A percentile compares a stretch with the other conserved stretches of the same genome.
phyloP scores from a whole-genome alignment of 2,113 vertebrate species.

The Megaptera novaeangliae region DNA sequence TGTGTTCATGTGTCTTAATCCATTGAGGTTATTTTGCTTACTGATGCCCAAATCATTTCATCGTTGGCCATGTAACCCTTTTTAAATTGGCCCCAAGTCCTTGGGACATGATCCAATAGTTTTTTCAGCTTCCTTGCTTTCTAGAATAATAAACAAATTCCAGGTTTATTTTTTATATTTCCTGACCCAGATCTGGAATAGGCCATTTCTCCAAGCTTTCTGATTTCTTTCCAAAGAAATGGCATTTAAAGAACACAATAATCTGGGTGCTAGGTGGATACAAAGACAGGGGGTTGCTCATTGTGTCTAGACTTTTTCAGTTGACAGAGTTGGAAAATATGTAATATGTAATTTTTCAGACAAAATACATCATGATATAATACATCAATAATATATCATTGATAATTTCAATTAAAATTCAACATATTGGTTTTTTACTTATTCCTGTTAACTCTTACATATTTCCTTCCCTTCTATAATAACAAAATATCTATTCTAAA shows the following conservation, averaged over 20 bases:
- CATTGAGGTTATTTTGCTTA: not conserved
- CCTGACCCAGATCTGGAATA: not conserved
- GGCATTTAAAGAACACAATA: not conserved
- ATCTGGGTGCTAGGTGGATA: not conserved
- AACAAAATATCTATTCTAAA: not conserved
- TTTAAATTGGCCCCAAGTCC: not conserved
- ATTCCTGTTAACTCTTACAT: not conserved
- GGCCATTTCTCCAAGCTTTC: not conserved
- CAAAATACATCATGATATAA: not conserved
- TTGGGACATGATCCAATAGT: not conserved
- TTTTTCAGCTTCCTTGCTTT: not conserved
- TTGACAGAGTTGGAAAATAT: not conserved
- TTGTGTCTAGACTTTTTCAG: not conserved
- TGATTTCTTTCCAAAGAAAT: not conserved
- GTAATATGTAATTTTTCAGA: not conserved
- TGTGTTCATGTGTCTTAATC: not conserved
- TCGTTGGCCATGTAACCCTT: not conserved
- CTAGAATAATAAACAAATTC: not conserved
- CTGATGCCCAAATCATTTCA: not conserved
- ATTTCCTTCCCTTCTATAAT: not conserved
- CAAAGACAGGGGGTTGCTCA: not conserved
- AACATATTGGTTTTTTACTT: not conserved
- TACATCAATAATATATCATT: not conserved
- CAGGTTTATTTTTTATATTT: not conserved
- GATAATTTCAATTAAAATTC: not conserved